Conservation (phyloP, 2,113 vertebrate genomes). For the Amblyornis subalaris region DNA sequence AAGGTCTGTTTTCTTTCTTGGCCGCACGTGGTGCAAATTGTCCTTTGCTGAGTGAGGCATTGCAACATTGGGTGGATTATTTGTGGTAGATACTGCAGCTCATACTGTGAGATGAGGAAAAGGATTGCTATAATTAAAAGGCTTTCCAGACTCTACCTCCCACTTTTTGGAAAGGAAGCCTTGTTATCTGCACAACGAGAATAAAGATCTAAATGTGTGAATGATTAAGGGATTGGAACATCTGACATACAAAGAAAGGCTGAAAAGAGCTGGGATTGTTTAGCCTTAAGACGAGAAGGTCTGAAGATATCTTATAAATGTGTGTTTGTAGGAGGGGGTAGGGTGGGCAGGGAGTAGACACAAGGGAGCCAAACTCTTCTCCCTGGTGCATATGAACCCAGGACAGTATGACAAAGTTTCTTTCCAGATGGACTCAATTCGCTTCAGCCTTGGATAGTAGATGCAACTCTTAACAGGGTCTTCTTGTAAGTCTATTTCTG, state of each 20-base stretch:
- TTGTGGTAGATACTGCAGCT: neutral
- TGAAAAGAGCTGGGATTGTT: neutral
- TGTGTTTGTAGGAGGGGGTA: neutral
- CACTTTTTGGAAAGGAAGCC: neutral
- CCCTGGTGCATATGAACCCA: neutral
- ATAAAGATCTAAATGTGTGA: neutral
- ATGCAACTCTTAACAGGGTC: neutral
- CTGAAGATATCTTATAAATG: neutral
- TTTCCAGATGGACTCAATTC: neutral
- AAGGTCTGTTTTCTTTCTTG: constrained; percentile 6
- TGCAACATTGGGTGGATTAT: constrained; percentile 18
- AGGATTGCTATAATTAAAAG: constrained; percentile 20
- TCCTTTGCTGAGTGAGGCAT: neutral
- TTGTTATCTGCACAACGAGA: neutral
- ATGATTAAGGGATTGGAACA: constrained; percentile 1
- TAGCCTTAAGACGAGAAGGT: neutral
- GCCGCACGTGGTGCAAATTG: neutral
- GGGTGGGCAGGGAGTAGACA: neutral
- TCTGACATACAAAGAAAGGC: neutral
- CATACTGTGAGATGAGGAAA: constrained; percentile 6
- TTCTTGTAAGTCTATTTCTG: neutral
- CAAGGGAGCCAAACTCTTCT: neutral
- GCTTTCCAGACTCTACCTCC: neutral
- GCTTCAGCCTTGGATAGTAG: neutral
- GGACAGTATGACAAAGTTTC: neutral